Evolutionary conservation across 2,888 invertebrate species (phyloP), one percentile per base, ranked within the genome.

Genomic region (Uloborus plumipes): DNA sequence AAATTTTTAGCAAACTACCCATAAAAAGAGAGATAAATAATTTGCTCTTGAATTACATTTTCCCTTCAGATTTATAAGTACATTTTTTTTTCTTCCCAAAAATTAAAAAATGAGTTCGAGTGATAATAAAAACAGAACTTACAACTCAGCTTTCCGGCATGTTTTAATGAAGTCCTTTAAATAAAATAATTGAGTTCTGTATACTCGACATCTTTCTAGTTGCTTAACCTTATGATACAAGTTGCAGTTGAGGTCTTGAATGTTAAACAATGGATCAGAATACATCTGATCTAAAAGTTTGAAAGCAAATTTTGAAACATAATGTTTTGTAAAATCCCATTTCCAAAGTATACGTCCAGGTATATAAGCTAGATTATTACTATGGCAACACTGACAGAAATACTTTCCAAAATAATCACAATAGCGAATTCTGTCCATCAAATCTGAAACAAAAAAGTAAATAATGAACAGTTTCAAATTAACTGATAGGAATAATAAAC

Each of bases 371-470:
- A 93, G 91, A 88, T 94, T 93, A 89, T 94, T 94, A 31, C 93
- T 92, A 89, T 96, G 95, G 88, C 96, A 96, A 64, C 94, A 94
- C 15, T 94, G 94, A 88, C 96, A 96, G 89, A 95, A 94, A 89
- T 94, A 94, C 87, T 94, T 92, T 14, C 95, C 95, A 84, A 94
- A 90, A 89, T 96, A 96, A 87, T 94, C 93, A 88, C 95, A 95
- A 87, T 94, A 95, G 18, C 95, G 92, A 89, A 93, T 94, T 86
- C 93, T 91, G 80, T 93, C 92, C 15, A 93, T 92, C 88, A 94
- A 94, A 85, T 92, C 92, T 7, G 90, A 39, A 77, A 67, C 69
- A 9, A 74, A 55, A 55, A 55, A 55, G 7, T 55, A 55, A 9
- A 55, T 11, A 55, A 14, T 39, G 39, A 39, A 11, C 11, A 11